These are phyloP conservation scores for Dipodomys merriami DNA, from an alignment of 2,113 vertebrate species.

Conservation along the genomic window DNA sequence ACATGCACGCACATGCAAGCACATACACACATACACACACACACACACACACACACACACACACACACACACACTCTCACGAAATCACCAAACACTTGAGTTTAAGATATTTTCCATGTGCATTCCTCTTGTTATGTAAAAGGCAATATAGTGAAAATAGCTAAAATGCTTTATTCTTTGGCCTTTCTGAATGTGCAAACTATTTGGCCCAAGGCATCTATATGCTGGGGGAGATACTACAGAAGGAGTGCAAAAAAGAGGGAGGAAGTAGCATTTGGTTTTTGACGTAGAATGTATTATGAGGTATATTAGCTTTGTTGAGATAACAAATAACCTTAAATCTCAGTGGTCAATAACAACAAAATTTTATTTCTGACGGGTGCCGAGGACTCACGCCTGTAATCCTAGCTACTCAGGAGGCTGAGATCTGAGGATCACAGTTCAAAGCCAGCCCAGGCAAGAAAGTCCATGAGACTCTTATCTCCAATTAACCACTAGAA, in stretches of 20 bases:
- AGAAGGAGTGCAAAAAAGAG: conserved; percentile 43
- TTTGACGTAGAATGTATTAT: conserved; percentile 40
- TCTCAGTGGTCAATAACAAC: neutral
- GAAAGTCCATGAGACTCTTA: too few species aligned
- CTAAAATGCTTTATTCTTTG: conserved; percentile 52
- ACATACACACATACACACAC: neutral
- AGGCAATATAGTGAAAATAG: conserved; percentile 42
- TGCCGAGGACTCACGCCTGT: too few species aligned
- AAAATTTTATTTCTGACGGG: neutral
- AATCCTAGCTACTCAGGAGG: too few species aligned
- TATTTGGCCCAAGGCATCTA: conserved; percentile 29
- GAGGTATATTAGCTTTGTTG: conserved; percentile 3
- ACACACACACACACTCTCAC: neutral
- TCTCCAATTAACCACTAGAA: too few species aligned
- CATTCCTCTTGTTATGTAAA: conserved; percentile 33
- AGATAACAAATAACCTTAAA: neutral
- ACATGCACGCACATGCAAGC: neutral
- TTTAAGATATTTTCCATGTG: conserved; percentile 32
- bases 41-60: neutral
- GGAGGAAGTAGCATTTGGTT: conserved; percentile 54
- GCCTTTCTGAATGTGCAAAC: conserved; percentile 53
- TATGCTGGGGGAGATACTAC: conserved; percentile 27
- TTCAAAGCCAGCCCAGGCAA: too few species aligned
- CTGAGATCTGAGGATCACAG: too few species aligned
- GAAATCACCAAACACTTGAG: neutral